phyloP scores from a whole-genome alignment of 2,113 vertebrate genomes.

The Ctenodactylus gundi region DNA sequence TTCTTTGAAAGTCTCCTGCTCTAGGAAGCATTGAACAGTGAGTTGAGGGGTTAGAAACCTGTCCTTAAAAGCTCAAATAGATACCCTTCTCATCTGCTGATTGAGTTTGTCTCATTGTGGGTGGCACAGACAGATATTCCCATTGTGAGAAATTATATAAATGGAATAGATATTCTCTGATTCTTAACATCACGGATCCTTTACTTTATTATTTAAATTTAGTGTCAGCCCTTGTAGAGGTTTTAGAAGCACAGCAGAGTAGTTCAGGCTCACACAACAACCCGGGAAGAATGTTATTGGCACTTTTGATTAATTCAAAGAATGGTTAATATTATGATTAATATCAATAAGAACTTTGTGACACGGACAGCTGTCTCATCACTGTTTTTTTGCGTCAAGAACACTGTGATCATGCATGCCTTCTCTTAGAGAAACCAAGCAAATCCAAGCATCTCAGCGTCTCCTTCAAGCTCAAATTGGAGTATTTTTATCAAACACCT shows the following conservation, averaged over 20 bases:
- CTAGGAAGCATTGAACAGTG: not conserved
- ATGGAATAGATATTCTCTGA: not conserved
- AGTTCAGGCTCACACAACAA: not conserved
- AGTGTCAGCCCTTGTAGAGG: not conserved
- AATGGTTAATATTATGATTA: not conserved
- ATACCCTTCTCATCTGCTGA: not conserved
- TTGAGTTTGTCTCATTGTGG: not conserved
- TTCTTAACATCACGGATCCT: too few relatives aligned
- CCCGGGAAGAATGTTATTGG: not conserved
- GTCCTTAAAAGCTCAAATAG: not conserved
- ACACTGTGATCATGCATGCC: not conserved
- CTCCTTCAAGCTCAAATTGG: not conserved
- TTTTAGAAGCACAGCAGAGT: not conserved
- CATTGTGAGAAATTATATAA: not conserved
- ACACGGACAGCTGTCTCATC: not conserved
- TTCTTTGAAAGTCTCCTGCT: conserved; percentile 25
- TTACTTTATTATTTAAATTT: not conserved
- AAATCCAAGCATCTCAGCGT: not conserved
- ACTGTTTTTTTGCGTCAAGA: not conserved
- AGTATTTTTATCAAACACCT: not conserved
- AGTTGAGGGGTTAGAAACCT: not conserved
- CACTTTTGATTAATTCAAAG: not conserved
- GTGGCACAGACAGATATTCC: not conserved
- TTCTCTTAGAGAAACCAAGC: not conserved
- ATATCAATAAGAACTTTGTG: not conserved